Evolutionary conservation across 1,140 invertebrate genomes (phyloP).

Genomic region (Limonius californicus): DNA sequence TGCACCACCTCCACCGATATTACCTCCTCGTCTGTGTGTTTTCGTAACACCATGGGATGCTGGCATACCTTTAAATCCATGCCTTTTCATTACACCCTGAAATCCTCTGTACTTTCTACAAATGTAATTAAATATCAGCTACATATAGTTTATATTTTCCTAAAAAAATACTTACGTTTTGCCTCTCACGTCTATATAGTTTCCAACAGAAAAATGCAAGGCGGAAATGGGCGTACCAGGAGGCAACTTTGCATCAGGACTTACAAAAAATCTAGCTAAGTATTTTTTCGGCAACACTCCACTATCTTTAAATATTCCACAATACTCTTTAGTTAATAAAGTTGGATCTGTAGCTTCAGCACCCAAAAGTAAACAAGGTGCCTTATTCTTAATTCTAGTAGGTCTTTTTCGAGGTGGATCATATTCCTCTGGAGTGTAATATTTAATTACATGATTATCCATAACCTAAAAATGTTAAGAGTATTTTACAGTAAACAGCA

Average conservation of each 20-base stretch:
- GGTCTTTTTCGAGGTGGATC: constrained; percentile 52
- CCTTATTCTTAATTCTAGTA: constrained; percentile 44
- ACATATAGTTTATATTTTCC: constrained; percentile 9
- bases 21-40: constrained; percentile 87
- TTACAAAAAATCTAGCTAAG: constrained; percentile 80
- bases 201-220: constrained; percentile 86
- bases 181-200: constrained; percentile 84
- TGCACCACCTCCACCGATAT: constrained; percentile 79
- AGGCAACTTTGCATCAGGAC: constrained; percentile 80
- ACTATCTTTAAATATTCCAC: constrained; percentile 76
- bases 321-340: constrained; percentile 85
- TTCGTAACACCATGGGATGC: constrained; percentile 92
- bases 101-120: constrained; percentile 89
- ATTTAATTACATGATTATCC: constrained; percentile 95
- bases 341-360: constrained; percentile 86
- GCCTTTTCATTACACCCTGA: constrained; percentile 96
- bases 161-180: constrained; percentile 77
- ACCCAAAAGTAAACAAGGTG: constrained; percentile 80
- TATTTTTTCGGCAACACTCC: constrained; percentile 87
- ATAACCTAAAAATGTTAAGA: constrained; percentile 71
- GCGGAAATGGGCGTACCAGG: constrained; percentile 87
- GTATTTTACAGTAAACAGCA: no score
- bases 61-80: constrained; percentile 92
- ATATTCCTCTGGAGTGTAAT: constrained; percentile 80
- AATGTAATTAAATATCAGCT: constrained; percentile 3